Conservation (phyloP, 2,888 invertebrate species). For the Agrotis puta region DNA sequence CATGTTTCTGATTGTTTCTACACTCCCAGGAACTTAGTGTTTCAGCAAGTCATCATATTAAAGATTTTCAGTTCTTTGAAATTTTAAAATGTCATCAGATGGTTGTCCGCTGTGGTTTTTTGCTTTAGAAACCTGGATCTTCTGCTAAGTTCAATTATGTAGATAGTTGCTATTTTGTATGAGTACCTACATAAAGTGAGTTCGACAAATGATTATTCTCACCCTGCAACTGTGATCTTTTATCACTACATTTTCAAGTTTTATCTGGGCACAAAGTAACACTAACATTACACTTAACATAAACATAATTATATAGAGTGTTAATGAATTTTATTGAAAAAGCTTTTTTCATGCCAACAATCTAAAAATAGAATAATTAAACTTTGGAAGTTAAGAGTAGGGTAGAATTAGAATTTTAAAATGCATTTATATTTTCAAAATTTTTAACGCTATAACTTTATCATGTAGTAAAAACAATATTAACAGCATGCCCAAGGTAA, state of each 20-base stretch:
- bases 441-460: neutral
- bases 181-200: neutral
- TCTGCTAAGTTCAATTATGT: neutral
- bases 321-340: neutral
- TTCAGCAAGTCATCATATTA: neutral
- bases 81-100: neutral
- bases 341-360: neutral
- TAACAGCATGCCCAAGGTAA: neutral
- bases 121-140: neutral
- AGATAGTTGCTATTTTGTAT: neutral
- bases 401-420: neutral
- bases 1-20: too few relatives aligned
- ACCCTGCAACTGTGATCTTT: neutral
- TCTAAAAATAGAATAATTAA: neutral
- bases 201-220: neutral
- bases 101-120: neutral
- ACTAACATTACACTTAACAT: neutral
- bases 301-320: neutral
- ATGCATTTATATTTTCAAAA: neutral
- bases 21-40: neutral
- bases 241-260: neutral
- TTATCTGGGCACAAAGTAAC: neutral
- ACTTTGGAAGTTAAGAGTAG: conserved; percentile 2
- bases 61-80: neutral
- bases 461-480: neutral